These are phyloP conservation scores for Erpetoichthys calabaricus DNA, from an alignment of 2,797 vertebrate species.

Conservation along the genomic window DNA sequence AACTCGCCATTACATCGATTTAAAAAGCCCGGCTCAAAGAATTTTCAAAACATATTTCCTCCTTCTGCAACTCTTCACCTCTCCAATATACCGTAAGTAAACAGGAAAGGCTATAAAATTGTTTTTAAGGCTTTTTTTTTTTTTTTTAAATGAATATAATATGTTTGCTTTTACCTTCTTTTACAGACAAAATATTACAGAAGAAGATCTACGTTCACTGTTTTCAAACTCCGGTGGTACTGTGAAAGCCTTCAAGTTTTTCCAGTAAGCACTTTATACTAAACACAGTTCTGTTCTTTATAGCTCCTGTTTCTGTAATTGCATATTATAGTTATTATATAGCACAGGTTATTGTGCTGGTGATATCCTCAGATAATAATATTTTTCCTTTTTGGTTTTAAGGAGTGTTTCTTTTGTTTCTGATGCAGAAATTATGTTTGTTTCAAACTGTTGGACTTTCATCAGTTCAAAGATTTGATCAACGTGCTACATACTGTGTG, in stretches of 20 bases:
- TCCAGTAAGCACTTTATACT: conserved; percentile 67
- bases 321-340: too few species aligned
- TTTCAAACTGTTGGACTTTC: too few species aligned
- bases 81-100: conserved; percentile 90
- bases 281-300: background rate
- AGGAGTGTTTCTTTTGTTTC: too few species aligned
- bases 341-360: too few species aligned
- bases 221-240: conserved; percentile 89
- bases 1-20: conserved; percentile 94
- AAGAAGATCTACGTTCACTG: conserved; percentile 82
- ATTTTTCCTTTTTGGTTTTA: too few species aligned
- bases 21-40: conserved; percentile 94
- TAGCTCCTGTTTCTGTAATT: background rate
- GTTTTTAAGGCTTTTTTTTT: conserved; percentile 7
- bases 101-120: background rate
- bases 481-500: too few species aligned
- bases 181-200: conserved; percentile 73
- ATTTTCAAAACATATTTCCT: conserved; percentile 95
- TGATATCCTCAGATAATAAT: too few species aligned
- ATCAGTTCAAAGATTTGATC: too few species aligned
- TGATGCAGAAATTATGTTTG: too few species aligned
- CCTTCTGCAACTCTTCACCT: conserved; percentile 90
- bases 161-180: conserved; percentile 14
- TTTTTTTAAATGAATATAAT: conserved; percentile 49
- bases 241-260: conserved; percentile 96